These are phyloP conservation scores for Meliscaeva auricollis DNA, from an alignment of 2,888 invertebrate species.

Conservation along the genomic window DNA sequence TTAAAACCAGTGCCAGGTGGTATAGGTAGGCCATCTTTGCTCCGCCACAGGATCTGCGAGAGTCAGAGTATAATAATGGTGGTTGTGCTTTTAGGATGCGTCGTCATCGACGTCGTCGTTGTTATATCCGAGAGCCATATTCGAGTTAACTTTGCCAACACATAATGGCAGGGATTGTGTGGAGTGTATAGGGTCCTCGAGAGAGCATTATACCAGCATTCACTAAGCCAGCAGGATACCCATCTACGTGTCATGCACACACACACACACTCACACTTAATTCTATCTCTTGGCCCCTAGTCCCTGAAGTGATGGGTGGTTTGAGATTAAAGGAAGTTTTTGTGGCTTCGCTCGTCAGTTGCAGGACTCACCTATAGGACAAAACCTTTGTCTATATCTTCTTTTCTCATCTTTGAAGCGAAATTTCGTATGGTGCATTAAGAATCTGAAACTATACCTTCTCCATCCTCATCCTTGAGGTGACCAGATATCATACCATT, in stretches of 20 bases:
- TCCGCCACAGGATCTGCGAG: constrained; percentile 19
- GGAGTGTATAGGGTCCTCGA: constrained; percentile 34
- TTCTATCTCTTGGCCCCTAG: constrained; percentile 32
- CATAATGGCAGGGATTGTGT: constrained; percentile 40
- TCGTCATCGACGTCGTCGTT: constrained; percentile 17
- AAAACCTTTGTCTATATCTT: constrained; percentile 41
- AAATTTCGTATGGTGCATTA: constrained; percentile 55
- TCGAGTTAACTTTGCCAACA: constrained; percentile 41
- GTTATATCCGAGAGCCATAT: constrained; percentile 44
- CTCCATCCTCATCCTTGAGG: background rate
- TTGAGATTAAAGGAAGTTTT: constrained; percentile 38
- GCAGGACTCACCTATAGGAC: constrained; percentile 23
- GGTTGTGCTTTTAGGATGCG: constrained; percentile 36
- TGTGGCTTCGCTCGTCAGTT: constrained; percentile 67
- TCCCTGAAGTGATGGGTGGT: constrained; percentile 48
- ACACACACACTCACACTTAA: constrained; percentile 24
- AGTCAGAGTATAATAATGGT: background rate
- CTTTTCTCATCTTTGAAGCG: constrained; percentile 60
- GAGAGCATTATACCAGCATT: constrained; percentile 55
- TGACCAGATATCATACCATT: background rate
- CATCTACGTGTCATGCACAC: constrained; percentile 40
- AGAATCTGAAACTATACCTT: constrained; percentile 19
- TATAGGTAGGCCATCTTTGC: constrained; percentile 27
- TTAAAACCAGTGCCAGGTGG: background rate
- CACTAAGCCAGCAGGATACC: constrained; percentile 44